Base-by-base conservation (phyloP, 1,140 invertebrate genomes). In the Lithobius niger region DNA sequence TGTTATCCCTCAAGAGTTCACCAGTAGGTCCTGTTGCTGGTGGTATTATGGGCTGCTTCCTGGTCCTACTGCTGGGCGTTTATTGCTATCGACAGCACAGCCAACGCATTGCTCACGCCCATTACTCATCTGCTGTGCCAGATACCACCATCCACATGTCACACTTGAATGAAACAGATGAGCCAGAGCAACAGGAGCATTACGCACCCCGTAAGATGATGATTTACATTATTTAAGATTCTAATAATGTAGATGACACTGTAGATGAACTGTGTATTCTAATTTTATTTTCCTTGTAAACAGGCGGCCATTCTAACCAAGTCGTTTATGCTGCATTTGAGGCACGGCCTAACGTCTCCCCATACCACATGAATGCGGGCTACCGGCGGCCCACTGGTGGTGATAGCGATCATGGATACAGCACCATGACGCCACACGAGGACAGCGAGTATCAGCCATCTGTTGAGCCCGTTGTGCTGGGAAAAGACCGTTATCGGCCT, bases 391-490 rank as follows among this genome's bases (percentile, higher is more conserved):
- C 60, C 15, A 64, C 67, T 18, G 80, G 83, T 6, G 85, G 84
- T 3, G 88, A 91, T 61, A 91, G 87, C 27, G 91, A 95, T 72
- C 88, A 93, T 67, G 91, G 91, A 1, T 95, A 95, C 67, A 92
- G 88, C 18, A 94, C 90, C 0, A 94, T 94, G 89, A 93, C 88
- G 0, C 88, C 86, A 0, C 85, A 91, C 61, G 87, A 90, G 60
- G 89, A 94, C 65, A 81, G 79, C 2, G 87, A 90, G 64, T 82
- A 84, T 59, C 78, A 83, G 45, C 82, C 60, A 3, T 59, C 82
- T 6, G 82, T 82, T 13, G 76, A 80, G 61, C 76, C 77, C 1
- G 56, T 78, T 4, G 62, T 79, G 58, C 74, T 62, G 60, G 71
- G 60, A 57, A 69, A 67, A 68, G 73, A 70, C 61, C 64, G 63